Conservation (phyloP, 2,113 vertebrate species). For the Mystacornis crossleyi region DNA sequence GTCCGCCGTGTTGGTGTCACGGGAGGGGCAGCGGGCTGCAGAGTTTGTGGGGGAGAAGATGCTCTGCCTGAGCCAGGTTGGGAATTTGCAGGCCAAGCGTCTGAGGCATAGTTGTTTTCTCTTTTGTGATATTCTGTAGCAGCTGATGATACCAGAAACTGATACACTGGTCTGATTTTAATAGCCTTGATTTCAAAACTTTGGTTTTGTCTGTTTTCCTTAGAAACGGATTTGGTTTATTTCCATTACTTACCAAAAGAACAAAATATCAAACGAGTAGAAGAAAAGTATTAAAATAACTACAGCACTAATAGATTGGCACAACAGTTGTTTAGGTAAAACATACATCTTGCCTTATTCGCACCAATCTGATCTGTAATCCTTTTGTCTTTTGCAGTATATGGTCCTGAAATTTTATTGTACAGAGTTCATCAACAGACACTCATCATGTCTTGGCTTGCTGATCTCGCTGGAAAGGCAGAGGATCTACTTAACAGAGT, state of each 20-base stretch:
- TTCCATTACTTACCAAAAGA: not conserved
- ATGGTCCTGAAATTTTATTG: not conserved
- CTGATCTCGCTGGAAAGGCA: constrained; percentile 91
- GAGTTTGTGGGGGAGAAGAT: not conserved
- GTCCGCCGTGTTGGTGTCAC: not conserved
- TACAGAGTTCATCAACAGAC: not conserved
- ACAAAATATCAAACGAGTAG: not conserved
- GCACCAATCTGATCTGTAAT: not conserved
- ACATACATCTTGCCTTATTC: not conserved
- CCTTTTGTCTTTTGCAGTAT: constrained; percentile 22
- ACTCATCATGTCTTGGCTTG: constrained; percentile 91
- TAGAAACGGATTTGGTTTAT: not conserved
- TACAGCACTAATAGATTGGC: not conserved
- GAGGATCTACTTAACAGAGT: constrained; percentile 95
- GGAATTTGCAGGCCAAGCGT: not conserved
- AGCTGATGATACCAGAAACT: not conserved
- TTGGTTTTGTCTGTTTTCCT: not conserved
- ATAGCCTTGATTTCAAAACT: not conserved
- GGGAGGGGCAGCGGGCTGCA: not conserved
- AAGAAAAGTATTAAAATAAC: not conserved
- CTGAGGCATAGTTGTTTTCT: not conserved
- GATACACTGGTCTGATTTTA: not conserved
- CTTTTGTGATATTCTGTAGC: not conserved
- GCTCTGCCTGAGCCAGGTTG: too few relatives aligned
- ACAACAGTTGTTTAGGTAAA: not conserved